These are phyloP conservation scores for Salvator merianae DNA, from an alignment of 2,113 vertebrate species.

Conservation along the genomic window DNA sequence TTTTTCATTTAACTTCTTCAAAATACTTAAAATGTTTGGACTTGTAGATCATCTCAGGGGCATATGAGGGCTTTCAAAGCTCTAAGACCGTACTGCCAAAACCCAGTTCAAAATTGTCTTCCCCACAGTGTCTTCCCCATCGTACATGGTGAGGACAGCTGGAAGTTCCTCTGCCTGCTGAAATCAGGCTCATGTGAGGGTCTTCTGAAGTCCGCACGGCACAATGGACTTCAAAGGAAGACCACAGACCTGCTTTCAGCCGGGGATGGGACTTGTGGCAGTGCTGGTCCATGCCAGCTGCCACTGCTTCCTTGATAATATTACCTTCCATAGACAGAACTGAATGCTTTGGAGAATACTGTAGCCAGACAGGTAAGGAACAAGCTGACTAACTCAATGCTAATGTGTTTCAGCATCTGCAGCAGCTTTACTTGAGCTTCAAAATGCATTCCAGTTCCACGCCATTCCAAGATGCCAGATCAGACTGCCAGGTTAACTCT, in stretches of 20 bases:
- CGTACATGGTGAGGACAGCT: no score
- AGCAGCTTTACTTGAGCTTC: conserved; percentile 22
- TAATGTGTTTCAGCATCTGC: conserved; percentile 17
- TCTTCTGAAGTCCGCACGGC: no score
- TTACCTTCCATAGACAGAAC: background rate
- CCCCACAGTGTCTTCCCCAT: no score
- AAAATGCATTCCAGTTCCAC: conserved; percentile 31
- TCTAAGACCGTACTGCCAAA: conserved; percentile 24
- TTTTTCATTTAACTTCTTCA: conserved; percentile 53
- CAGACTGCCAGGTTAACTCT: conserved; percentile 30
- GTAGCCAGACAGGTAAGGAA: conserved; percentile 25
- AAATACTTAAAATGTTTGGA: conserved; percentile 50
- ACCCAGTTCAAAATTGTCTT: background rate
- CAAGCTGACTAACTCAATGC: conserved; percentile 24
- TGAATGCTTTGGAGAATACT: conserved; percentile 27
- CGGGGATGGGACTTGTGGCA: no score
- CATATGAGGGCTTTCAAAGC: conserved; percentile 30
- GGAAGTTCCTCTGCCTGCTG: no score
- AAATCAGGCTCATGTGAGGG: no score
- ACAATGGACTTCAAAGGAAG: no score
- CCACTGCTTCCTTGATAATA: background rate
- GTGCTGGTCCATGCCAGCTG: no score
- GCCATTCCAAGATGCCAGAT: conserved; percentile 5
- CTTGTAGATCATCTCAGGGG: conserved; percentile 59
- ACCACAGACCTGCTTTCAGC: no score